A percentile compares a stretch with the other conserved stretches of the same genome.
Conservation (phyloP, 2,113 vertebrate species). For the Caranx ignobilis region DNA sequence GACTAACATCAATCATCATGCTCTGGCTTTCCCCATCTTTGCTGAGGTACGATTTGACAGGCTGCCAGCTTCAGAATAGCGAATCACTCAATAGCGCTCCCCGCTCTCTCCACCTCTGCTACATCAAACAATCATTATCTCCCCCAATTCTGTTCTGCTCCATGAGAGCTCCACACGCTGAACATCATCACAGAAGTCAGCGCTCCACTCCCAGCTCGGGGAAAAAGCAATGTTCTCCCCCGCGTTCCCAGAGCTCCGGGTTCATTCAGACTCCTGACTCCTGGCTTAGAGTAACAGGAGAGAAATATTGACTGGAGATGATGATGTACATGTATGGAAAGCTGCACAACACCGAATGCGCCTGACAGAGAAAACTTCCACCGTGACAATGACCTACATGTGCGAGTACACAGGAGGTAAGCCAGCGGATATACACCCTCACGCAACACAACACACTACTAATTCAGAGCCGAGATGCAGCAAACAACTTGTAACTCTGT, state of each 20-base stretch:
- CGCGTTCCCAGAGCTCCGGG: conserved; percentile 33
- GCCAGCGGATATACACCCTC: conserved; percentile 11
- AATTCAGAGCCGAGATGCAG: not conserved
- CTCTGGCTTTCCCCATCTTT: conserved; percentile 43
- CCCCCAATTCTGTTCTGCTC: conserved; percentile 66
- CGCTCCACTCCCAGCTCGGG: conserved; percentile 43
- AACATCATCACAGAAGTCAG: conserved; percentile 64
- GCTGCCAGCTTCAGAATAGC: conserved; percentile 62
- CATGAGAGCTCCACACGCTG: conserved; percentile 47
- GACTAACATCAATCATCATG: conserved; percentile 67
- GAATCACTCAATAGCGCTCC: conserved; percentile 56
- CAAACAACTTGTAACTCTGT: conserved; percentile 13
- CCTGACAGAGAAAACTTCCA: conserved; percentile 20
- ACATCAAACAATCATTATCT: conserved; percentile 73
- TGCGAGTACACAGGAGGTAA: conserved; percentile 14
- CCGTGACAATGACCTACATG: conserved; percentile 17
- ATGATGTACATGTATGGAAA: conserved; percentile 25
- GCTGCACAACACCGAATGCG: conserved; percentile 7
- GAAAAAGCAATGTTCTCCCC: conserved; percentile 61
- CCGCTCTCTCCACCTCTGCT: conserved; percentile 54
- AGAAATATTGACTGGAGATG: conserved; percentile 52
- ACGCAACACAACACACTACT: not conserved
- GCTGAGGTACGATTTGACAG: conserved; percentile 59
- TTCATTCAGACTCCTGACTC: conserved; percentile 53
- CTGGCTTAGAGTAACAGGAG: conserved; percentile 35